Conservation (phyloP, 1,140 invertebrate species). For the Pseudoatta argentina region DNA sequence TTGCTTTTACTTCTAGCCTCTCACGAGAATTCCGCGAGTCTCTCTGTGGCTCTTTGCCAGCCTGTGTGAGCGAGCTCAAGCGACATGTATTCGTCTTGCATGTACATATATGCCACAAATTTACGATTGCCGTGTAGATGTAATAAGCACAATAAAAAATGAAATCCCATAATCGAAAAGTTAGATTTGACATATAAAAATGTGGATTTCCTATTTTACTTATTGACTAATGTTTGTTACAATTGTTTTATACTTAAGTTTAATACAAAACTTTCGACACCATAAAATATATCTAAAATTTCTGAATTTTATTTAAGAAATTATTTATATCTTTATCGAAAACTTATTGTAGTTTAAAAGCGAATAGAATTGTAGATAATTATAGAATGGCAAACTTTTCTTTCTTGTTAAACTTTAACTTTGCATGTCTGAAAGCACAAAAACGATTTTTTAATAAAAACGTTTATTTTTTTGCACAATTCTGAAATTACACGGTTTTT, state of each 20-base stretch:
- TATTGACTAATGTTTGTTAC: background rate
- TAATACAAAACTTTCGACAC: background rate
- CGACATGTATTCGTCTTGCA: slow-evolving; percentile 18
- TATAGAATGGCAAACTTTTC: background rate
- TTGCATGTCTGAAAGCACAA: background rate
- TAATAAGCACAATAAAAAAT: slow-evolving; percentile 23
- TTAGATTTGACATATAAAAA: slow-evolving; percentile 23
- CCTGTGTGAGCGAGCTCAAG: background rate
- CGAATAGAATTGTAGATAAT: background rate
- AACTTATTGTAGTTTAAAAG: background rate
- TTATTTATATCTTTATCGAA: background rate
- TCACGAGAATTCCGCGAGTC: slow-evolving; percentile 38
- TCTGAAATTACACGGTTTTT: background rate
- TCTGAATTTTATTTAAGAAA: background rate
- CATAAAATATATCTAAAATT: background rate
- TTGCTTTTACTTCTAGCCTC: slow-evolving; percentile 70
- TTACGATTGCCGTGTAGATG: background rate
- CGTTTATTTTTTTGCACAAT: slow-evolving; percentile 6
- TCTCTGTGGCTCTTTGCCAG: slow-evolving; percentile 20
- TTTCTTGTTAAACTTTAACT: background rate
- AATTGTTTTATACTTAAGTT: background rate
- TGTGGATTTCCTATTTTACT: background rate
- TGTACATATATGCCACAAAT: background rate
- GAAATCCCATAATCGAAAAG: slow-evolving; percentile 28
- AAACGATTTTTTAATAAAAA: slow-evolving; percentile 11